phyloP scores from a whole-genome alignment of 2,797 vertebrate species.

The Macrochelys suwanniensis region DNA sequence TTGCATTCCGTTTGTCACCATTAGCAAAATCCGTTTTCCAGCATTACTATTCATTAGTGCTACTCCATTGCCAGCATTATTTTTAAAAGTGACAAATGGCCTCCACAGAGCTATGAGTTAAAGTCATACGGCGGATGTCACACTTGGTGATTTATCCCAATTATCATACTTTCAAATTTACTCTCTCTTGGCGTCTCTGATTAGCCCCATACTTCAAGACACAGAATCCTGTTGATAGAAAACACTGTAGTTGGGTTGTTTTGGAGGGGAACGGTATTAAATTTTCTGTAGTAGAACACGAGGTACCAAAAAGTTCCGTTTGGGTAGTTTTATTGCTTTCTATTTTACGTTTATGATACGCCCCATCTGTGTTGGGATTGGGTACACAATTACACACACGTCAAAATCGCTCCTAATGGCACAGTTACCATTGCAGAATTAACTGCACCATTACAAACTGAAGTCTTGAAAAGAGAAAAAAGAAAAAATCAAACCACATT shows the following conservation, averaged over 20 bases:
- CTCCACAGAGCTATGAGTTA: background rate
- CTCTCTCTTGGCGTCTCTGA: background rate
- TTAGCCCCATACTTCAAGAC: background rate
- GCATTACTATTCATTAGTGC: background rate
- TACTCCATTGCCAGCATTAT: background rate
- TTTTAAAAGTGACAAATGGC: slow-evolving; percentile 1
- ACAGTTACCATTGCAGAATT: background rate
- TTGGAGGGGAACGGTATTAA: background rate
- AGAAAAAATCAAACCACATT: rapidly evolving
- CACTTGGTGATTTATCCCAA: background rate
- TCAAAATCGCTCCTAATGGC: background rate
- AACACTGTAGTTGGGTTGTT: background rate
- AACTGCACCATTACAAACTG: background rate
- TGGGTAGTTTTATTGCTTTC: background rate
- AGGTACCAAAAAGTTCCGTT: background rate
- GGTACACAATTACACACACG: background rate
- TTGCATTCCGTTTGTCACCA: background rate
- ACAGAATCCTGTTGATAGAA: background rate
- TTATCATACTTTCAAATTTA: background rate
- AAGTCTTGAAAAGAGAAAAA: rapidly evolving
- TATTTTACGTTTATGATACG: background rate
- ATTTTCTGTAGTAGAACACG: background rate
- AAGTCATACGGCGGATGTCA: background rate
- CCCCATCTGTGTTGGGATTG: background rate
- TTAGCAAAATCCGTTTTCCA: background rate